Conservation (phyloP, 2,888 invertebrate genomes). For the Ernsta delagoae region DNA sequence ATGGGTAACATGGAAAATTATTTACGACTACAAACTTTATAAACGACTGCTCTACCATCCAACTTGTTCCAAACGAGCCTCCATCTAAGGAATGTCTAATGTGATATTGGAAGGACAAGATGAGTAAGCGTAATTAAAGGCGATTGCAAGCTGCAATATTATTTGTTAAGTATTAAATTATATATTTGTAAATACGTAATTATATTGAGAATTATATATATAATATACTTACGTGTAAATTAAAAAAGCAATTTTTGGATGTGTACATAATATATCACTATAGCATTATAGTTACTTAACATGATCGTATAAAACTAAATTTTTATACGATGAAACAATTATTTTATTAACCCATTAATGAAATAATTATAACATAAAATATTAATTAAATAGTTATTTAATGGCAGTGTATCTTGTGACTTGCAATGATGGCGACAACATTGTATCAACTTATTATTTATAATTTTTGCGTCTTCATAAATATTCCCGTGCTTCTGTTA, state of each 20-base stretch:
- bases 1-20: slow-evolving; percentile 9
- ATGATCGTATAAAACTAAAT: slow-evolving; percentile 64
- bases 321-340: slow-evolving; percentile 52
- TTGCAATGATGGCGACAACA: slow-evolving; percentile 28
- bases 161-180: slow-evolving; percentile 71
- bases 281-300: slow-evolving; percentile 76
- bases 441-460: slow-evolving; percentile 26
- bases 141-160: slow-evolving; percentile 80
- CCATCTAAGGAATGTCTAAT: slow-evolving; percentile 42
- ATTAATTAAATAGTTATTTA: slow-evolving; percentile 21
- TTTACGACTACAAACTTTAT: background rate
- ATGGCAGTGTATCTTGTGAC: slow-evolving; percentile 21
- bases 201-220: slow-evolving; percentile 54
- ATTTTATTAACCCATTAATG: no score
- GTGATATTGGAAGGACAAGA: slow-evolving; percentile 41
- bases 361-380: no score
- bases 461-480: slow-evolving; percentile 18
- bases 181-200: slow-evolving; percentile 69
- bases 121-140: slow-evolving; percentile 51
- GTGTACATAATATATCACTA: slow-evolving; percentile 73
- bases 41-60: background rate
- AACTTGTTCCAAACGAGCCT: slow-evolving; percentile 30
- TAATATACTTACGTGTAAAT: slow-evolving; percentile 56
- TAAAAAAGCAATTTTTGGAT: slow-evolving; percentile 72
- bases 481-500: slow-evolving; percentile 22